phyloP scores from a whole-genome alignment of 2,113 vertebrate species.

The Anolis carolinensis region DNA sequence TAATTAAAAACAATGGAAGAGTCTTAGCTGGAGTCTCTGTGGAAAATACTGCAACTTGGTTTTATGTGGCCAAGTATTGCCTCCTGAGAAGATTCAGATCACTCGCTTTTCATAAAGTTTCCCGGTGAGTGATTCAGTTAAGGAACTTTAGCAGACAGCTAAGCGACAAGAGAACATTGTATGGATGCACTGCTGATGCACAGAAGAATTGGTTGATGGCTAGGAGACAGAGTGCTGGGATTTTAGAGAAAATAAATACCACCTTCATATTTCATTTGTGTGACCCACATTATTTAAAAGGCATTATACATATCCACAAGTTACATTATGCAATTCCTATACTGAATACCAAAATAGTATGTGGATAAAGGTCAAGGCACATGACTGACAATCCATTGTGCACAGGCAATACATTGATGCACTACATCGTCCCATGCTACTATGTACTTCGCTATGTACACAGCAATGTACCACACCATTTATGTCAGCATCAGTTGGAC shows the following conservation, averaged over 20 bases:
- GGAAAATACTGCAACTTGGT: not conserved
- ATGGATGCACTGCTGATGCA: not conserved
- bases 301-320: too few species aligned
- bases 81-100: not conserved
- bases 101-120: not conserved
- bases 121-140: too few species aligned
- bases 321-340: too few species aligned
- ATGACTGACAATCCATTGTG: too few species aligned
- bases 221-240: not conserved
- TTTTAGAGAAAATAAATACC: not conserved
- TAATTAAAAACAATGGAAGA: constrained; percentile 16
- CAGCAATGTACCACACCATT: too few species aligned
- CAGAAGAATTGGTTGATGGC: not conserved
- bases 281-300: not conserved
- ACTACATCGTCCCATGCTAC: too few species aligned
- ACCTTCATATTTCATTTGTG: too few species aligned
- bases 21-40: not conserved
- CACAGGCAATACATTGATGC: too few species aligned
- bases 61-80: not conserved
- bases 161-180: not conserved
- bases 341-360: too few species aligned
- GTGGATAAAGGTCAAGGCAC: too few species aligned
- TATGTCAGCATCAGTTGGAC: too few species aligned
- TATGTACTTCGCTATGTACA: too few species aligned
- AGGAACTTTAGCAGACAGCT: not conserved